These are phyloP conservation scores for Leptoclinus maculatus DNA, from an alignment of 2,797 vertebrate genomes.

Conservation along the genomic window DNA sequence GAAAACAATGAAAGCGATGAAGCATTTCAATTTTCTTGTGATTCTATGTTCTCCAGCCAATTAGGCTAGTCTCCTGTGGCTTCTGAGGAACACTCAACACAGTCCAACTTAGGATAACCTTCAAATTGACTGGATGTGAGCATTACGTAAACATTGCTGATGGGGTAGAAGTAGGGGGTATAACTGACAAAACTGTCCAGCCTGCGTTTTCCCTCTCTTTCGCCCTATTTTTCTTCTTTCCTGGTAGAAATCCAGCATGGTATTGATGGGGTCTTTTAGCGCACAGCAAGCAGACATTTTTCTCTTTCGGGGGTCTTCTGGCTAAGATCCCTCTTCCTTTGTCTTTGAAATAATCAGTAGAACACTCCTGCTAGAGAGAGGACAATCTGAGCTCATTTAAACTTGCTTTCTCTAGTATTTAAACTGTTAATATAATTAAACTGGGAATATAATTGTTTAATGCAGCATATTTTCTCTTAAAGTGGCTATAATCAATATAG, in stretches of 20 bases:
- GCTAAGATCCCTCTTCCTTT: neutral
- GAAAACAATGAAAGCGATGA: slow-evolving; percentile 58
- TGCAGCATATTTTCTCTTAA: neutral
- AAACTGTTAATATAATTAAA: no score
- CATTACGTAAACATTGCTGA: slow-evolving; percentile 64
- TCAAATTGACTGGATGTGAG: slow-evolving; percentile 44
- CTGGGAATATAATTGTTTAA: no score
- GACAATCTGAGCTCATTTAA: neutral
- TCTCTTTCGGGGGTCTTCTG: slow-evolving; percentile 7
- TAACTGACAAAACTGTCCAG: slow-evolving; percentile 28
- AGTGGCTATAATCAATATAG: neutral
- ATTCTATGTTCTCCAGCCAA: slow-evolving; percentile 72
- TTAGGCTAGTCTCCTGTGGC: slow-evolving; percentile 66
- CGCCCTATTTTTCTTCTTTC: neutral
- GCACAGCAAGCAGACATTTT: slow-evolving; percentile 23
- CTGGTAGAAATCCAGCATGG: slow-evolving; percentile 13
- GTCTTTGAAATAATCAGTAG: neutral
- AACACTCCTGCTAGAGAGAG: neutral
- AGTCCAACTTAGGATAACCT: slow-evolving; percentile 54
- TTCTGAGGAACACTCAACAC: slow-evolving; percentile 52
- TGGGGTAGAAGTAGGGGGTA: slow-evolving; percentile 19
- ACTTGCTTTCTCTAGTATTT: neutral
- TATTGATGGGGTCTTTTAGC: slow-evolving; percentile 34
- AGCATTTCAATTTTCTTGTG: slow-evolving; percentile 67
- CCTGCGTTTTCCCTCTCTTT: slow-evolving; percentile 1